Conservation (phyloP, 2,113 vertebrate genomes). For the Phrynocephalus versicolor region DNA sequence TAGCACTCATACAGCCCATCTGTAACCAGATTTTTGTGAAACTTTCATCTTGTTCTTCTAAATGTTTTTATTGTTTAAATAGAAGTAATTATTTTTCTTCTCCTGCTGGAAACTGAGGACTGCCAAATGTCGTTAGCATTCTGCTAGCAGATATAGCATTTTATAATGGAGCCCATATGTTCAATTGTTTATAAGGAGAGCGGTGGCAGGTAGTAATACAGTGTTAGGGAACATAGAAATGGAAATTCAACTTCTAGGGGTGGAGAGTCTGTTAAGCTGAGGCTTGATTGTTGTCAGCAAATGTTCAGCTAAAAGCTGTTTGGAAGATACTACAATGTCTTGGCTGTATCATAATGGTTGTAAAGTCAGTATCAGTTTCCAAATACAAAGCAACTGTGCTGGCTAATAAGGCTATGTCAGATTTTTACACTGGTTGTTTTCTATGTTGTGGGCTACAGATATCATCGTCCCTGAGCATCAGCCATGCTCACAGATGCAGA, state of each 20-base stretch:
- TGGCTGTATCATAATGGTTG: neutral
- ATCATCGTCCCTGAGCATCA: too few species aligned
- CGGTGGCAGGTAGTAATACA: slow-evolving; percentile 50
- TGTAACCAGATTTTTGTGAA: slow-evolving; percentile 53
- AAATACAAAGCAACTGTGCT: too few species aligned
- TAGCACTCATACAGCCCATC: slow-evolving; percentile 51
- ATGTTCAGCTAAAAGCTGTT: slow-evolving; percentile 5
- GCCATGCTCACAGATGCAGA: too few species aligned
- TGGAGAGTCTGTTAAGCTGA: slow-evolving; percentile 7
- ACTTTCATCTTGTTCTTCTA: slow-evolving; percentile 57
- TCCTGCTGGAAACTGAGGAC: slow-evolving; percentile 53
- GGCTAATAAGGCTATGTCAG: too few species aligned
- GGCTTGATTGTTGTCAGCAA: slow-evolving; percentile 31
- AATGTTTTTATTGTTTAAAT: slow-evolving; percentile 67
- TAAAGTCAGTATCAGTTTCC: neutral
- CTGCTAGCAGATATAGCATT: slow-evolving; percentile 53
- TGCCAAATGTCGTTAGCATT: slow-evolving; percentile 57
- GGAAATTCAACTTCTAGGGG: slow-evolving; percentile 39
- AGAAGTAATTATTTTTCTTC: slow-evolving; percentile 64
- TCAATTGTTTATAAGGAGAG: slow-evolving; percentile 56
- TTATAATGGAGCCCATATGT: slow-evolving; percentile 58
- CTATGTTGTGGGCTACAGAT: too few species aligned
- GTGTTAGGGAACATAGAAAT: slow-evolving; percentile 11
- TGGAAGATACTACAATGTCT: slow-evolving; percentile 6
- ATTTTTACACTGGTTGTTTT: too few species aligned